Evolutionary conservation across 2,888 invertebrate species (phyloP), one percentile per base, ranked within the genome.

Genomic region (Aproaerema taeniolella): DNA sequence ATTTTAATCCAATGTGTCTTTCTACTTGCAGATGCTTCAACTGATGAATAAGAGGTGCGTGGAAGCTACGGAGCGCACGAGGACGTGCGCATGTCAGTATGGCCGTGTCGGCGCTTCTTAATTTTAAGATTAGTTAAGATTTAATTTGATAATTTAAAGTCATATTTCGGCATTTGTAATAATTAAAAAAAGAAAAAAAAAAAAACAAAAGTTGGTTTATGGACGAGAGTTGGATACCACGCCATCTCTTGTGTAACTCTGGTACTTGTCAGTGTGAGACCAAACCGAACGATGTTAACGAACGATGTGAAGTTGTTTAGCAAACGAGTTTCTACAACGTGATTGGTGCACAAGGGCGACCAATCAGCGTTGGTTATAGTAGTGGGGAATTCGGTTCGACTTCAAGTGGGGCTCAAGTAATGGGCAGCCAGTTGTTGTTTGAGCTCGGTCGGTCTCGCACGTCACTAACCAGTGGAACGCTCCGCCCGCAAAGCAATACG

Each of bases 41-140:
- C 20, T 20, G 20, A 20, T 4, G 20, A 8, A 4, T 20, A 8
- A 20, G 20, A 9, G n/a, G 3, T n/a, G 26, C 26, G 26, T n/a
- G n/a, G n/a, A n/a, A 26, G n/a, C 26, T 8, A 26, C 3, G 6
- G 2, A n/a, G n/a, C n/a, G 26, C 26, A 26, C 26, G 26, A 26
- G 26, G 26, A 26, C 26, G 26, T 26, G 26, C 26, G n/a, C 5
- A 9, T 9, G 26, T 26, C 26, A 26, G 26, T 26, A 5, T 26
- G 26, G 26, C 26, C 26, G 26, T 26, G 26, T 9, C 26, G 26
- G n/a, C 26, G 26, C 26, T n/a, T n/a, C n/a, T n/a, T n/a, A 26
- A 20, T 20, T 20, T 20, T 20, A 20, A 8, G 12, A 15, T 9
- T 26, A 24, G 1, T 20, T 6, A 6, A 20, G 20, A 20, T 4